Base-by-base conservation (phyloP, 1,140 invertebrate species). In the Tribolium castaneum region DNA sequence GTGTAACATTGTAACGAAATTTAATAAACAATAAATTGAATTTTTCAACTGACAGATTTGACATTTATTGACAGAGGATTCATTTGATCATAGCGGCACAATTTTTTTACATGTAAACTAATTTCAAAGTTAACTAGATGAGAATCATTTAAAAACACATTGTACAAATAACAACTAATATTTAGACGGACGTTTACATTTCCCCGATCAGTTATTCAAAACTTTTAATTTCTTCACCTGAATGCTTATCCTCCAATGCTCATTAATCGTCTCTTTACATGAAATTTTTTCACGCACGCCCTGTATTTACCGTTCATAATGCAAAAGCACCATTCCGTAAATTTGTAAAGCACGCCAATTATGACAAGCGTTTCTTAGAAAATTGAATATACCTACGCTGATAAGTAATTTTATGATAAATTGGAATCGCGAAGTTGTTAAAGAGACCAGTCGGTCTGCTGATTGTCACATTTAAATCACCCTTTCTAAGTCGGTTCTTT, bases 321-420 rank as follows among this genome's bases (percentile, higher is more conserved):
- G 59, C 30, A 22, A 59, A 72, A 73, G 52, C 71, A 54, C 71
- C 49, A 52, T 54, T 73, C 52, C 49, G 50, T 54, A 73, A 73
- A 73, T 73, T 73, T 73, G 13, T 35, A 73, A 73, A 73, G 71
- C 71, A 73, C 71, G 71, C 71, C 71, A 73, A 73, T 73, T 73
- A 73, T 73, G 71, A 73, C 71, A 73, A 73, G 71, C 71, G 49
- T 73, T 73, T 52, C 50, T 73, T 73, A 73, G 71, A 73, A 73
- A 73, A 73, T 73, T 73, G 71, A 73, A 73, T 73, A 73, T 73
- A 73, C 71, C 71, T 73, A 73, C 52, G 49, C 52, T 73, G 71
- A 73, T 73, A 73, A 52, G 71, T 73, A 73, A 73, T 73, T 73
- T 73, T 54, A 73, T 73, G 71, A 73, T 73, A 73, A 73, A 73